A percentile compares a stretch with the other conserved stretches of the same genome.
Conservation (phyloP, 2,113 vertebrate species). For the Thymallus thymallus region DNA sequence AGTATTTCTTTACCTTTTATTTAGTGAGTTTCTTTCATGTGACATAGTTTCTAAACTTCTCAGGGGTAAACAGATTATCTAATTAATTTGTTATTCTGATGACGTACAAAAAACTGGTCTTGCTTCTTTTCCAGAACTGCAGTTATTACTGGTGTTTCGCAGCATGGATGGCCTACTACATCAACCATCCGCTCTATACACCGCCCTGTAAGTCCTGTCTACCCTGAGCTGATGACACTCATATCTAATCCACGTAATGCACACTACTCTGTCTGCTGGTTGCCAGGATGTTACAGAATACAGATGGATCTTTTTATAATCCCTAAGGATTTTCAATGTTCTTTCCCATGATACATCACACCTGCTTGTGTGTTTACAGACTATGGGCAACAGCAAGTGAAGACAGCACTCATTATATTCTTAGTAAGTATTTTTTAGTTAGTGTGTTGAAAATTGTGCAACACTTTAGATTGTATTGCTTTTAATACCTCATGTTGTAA, state of each 20-base stretch:
- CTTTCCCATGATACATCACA: slow-evolving; percentile 6
- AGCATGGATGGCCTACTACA: slow-evolving; percentile 95
- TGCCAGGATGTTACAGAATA: too few relatives aligned
- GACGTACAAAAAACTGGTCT: slow-evolving; percentile 4
- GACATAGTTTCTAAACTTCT: too few relatives aligned
- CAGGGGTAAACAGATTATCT: too few relatives aligned
- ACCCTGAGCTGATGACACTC: slow-evolving; percentile 1
- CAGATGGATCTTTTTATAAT: neutral
- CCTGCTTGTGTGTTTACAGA: slow-evolving; percentile 59
- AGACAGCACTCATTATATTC: slow-evolving; percentile 81
- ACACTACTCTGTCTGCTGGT: neutral
- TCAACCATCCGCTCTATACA: slow-evolving; percentile 93
- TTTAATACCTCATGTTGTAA: neutral
- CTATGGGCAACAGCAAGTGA: slow-evolving; percentile 85
- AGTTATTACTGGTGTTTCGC: slow-evolving; percentile 90
- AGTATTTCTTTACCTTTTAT: too few relatives aligned
- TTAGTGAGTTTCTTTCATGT: too few relatives aligned
- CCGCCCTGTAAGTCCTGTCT: slow-evolving; percentile 80
- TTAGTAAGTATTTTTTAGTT: slow-evolving; percentile 76
- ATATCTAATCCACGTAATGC: neutral
- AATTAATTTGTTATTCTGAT: too few relatives aligned
- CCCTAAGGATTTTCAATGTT: neutral
- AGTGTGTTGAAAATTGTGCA: neutral
- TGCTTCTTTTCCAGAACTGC: slow-evolving; percentile 81
- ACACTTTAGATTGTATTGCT: neutral